Conservation (phyloP, 1,140 invertebrate species). For the Sogatella furcifera region DNA sequence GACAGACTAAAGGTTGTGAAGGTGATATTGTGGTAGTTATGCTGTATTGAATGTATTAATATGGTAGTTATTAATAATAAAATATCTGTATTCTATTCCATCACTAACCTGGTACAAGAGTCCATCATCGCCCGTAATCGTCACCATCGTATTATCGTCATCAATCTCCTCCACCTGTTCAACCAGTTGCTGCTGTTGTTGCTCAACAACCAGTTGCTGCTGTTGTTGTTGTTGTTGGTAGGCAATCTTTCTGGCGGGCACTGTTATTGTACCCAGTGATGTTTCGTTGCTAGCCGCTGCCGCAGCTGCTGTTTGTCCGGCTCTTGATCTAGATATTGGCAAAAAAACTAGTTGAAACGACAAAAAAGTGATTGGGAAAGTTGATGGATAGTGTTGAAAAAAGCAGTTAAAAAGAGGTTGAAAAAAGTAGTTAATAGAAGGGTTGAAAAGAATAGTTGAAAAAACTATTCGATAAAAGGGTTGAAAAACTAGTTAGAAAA, state of each 20-base stretch:
- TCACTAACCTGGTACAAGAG: conserved; percentile 44
- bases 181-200: neutral
- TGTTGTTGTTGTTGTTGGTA: neutral
- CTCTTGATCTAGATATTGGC: neutral
- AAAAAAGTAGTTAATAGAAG: neutral
- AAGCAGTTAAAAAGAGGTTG: no score
- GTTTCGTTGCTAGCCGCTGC: neutral
- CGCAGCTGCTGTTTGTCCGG: neutral
- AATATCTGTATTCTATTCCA: no score
- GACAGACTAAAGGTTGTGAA: no score
- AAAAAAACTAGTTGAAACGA: neutral
- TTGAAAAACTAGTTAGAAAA: no score
- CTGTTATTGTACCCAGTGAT: conserved; percentile 10
- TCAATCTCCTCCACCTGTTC: conserved; percentile 20
- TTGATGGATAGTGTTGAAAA: no score
- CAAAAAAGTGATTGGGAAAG: neutral
- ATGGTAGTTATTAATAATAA: no score
- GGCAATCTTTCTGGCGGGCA: conserved; percentile 7
- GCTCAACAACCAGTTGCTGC: neutral
- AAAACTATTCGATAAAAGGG: no score
- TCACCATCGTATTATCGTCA: conserved; percentile 30
- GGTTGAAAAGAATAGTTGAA: no score
- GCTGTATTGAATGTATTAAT: no score
- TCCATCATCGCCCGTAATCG: conserved; percentile 41
- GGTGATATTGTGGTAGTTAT: no score